Evolutionary conservation across 64 coral and sea anemone species (phyloP).

Genomic region (Trachythela sp.): DNA sequence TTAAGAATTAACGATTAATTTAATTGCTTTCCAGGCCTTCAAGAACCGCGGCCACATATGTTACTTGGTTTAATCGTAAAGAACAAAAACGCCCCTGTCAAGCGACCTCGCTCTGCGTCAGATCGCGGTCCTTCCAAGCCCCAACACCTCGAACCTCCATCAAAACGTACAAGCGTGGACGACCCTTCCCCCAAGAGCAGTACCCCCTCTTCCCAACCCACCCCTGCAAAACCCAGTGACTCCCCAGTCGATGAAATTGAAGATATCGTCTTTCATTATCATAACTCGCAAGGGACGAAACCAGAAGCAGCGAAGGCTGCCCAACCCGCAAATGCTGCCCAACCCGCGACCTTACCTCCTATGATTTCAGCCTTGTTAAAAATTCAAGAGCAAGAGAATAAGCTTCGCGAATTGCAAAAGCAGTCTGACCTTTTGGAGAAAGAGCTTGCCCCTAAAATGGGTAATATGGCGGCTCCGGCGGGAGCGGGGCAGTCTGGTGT

Average conservation of each 20-base stretch:
- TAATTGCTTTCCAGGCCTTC: constrained; percentile 46
- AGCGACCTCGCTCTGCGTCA: constrained; percentile 60
- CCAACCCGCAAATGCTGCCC: constrained; percentile 29
- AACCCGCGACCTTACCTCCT: constrained; percentile 47
- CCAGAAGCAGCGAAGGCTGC: constrained; percentile 10
- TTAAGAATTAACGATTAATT: not conserved
- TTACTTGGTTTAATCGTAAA: constrained; percentile 88
- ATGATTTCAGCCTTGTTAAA: constrained; percentile 33
- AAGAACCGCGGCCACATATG: constrained; percentile 95
- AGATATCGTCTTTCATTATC: constrained; percentile 90
- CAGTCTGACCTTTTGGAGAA: not conserved
- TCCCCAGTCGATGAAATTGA: constrained; percentile 91
- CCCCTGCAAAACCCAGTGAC: constrained; percentile 49
- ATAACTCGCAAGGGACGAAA: constrained; percentile 65
- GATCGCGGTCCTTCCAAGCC: constrained; percentile 49
- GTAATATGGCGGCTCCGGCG: not conserved
- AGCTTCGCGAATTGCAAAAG: not conserved
- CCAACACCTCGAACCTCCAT: constrained; percentile 45
- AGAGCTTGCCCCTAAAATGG: not conserved
- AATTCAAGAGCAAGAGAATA: not conserved
- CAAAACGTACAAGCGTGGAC: constrained; percentile 24
- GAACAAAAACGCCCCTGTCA: constrained; percentile 48
- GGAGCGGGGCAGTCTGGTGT: not conserved
- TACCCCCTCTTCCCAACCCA: constrained; percentile 17
- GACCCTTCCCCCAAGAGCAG: constrained; percentile 51